phyloP scores from a whole-genome alignment of 2,888 invertebrate genomes.

The Deilephila porcellus region DNA sequence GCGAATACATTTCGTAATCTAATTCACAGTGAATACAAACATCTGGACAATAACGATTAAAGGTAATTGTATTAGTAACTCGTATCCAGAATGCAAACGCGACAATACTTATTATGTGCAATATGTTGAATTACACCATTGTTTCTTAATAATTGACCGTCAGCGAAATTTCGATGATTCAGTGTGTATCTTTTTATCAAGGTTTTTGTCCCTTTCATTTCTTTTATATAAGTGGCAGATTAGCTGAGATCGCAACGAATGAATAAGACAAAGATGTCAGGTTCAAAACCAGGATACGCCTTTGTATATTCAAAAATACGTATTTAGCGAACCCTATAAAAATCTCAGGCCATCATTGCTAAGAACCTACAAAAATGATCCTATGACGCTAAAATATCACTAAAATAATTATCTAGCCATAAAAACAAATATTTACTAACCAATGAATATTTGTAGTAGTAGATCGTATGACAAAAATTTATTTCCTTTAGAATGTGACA shows the following conservation, averaged over 20 bases:
- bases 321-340: too few relatives aligned
- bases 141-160: constrained; percentile 18
- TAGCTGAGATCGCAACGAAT: too few relatives aligned
- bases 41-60: constrained; percentile 24
- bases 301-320: too few relatives aligned
- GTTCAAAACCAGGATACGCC: too few relatives aligned
- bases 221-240: not conserved
- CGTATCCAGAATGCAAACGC: constrained; percentile 15
- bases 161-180: constrained; percentile 24
- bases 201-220: not conserved
- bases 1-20: constrained; percentile 13
- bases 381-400: not conserved
- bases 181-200: not conserved
- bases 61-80: constrained; percentile 21
- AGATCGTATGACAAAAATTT: constrained; percentile 20
- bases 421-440: too few relatives aligned
- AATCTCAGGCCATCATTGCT: too few relatives aligned
- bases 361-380: not conserved
- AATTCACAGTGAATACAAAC: constrained; percentile 1
- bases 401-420: too few relatives aligned
- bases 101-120: constrained; percentile 14
- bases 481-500: constrained; percentile 23
- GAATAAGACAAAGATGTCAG: too few relatives aligned
- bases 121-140: constrained; percentile 26
- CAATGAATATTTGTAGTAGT: not conserved